These are phyloP conservation scores for Pogonocichla stellata DNA, from an alignment of 2,113 vertebrate genomes.

Conservation along the genomic window DNA sequence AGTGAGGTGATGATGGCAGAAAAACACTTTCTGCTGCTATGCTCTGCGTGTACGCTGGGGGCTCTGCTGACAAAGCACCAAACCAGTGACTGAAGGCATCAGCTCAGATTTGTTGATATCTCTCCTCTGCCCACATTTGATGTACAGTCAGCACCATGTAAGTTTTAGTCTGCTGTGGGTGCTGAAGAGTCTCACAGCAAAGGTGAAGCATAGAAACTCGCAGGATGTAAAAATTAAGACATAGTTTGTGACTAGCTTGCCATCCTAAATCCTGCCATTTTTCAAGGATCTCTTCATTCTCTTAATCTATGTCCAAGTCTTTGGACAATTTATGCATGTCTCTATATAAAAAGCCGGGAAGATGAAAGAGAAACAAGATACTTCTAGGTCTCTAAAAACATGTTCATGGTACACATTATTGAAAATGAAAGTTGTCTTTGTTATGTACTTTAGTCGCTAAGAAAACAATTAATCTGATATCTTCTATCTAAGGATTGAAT, in stretches of 20 bases:
- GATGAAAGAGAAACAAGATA: background rate
- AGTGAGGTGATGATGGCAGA: background rate
- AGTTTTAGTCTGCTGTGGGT: background rate
- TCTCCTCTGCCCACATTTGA: background rate
- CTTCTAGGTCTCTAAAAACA: background rate
- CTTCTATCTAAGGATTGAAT: background rate
- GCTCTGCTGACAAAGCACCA: background rate
- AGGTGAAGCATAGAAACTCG: background rate
- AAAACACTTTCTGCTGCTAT: background rate
- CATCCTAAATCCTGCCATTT: background rate
- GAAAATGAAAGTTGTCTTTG: background rate
- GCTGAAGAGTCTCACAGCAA: background rate
- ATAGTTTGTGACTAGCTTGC: background rate
- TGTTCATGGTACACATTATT: rapidly evolving
- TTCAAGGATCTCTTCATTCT: background rate
- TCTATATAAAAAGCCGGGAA: background rate
- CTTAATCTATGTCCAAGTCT: background rate
- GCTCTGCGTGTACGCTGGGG: background rate
- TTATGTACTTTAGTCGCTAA: background rate
- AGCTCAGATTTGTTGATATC: background rate
- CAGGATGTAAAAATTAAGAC: background rate
- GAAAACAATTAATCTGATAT: background rate
- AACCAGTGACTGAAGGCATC: background rate
- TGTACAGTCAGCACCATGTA: rapidly evolving
- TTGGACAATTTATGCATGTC: background rate